Percentiles rank a stretch among this genome's conserved stretches.
Evolutionary conservation across 2,797 vertebrate species (phyloP).

Genomic region (Chelon auratus): DNA sequence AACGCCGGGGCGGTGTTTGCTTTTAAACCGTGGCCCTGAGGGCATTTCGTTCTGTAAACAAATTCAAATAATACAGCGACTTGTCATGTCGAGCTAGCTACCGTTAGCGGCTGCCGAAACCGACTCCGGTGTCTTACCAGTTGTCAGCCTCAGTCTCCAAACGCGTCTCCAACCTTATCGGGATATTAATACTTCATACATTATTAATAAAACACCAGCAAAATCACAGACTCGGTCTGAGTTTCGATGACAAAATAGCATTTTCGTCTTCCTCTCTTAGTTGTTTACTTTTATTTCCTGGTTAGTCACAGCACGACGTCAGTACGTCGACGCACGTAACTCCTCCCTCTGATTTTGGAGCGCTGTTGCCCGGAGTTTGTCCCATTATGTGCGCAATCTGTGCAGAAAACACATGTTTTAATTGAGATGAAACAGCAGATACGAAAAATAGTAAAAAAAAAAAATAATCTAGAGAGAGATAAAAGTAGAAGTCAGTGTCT

Average conservation of each 20-base stretch:
- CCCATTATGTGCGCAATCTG: constrained; percentile 8
- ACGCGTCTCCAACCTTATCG: constrained; percentile 26
- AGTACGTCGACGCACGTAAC: constrained; percentile 9
- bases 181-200: constrained; percentile 22
- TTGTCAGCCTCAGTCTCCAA: constrained; percentile 32
- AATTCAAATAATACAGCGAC: constrained; percentile 40
- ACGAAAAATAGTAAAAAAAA: background rate
- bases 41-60: constrained; percentile 44
- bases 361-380: background rate
- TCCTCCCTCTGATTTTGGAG: rapidly evolving
- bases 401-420: background rate
- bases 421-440: background rate
- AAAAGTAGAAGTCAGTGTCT: background rate
- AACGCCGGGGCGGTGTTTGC: constrained; percentile 11
- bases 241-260: constrained; percentile 26
- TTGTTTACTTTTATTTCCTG: constrained; percentile 82
- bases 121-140: constrained; percentile 56
- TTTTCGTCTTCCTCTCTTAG: constrained; percentile 28
- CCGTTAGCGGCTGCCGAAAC: constrained; percentile 49
- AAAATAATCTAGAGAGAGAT: background rate
- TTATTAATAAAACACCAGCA: constrained; percentile 10
- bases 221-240: background rate
- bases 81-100: constrained; percentile 57
- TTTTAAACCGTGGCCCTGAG: constrained; percentile 29
- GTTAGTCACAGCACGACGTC: constrained; percentile 48